Conservation (phyloP, 1,140 invertebrate species). For the Sycophaga agraensis region DNA sequence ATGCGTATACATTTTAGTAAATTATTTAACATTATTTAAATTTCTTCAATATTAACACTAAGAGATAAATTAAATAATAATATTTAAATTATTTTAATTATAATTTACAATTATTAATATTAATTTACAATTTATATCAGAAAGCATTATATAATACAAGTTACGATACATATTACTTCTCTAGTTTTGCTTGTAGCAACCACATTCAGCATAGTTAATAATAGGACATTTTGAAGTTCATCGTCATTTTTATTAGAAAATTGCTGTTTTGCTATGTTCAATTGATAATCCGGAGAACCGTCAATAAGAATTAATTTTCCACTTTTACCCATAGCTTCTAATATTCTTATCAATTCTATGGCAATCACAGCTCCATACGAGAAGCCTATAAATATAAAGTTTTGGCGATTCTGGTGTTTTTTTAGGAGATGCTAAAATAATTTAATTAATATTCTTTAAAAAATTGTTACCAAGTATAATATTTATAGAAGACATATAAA, state of each 20-base stretch:
- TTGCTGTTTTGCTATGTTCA: slow-evolving; percentile 35
- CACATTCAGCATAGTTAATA: slow-evolving; percentile 38
- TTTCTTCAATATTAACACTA: too few species aligned
- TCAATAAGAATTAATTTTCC: slow-evolving; percentile 52
- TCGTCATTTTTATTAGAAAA: slow-evolving; percentile 24
- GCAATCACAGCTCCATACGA: slow-evolving; percentile 53
- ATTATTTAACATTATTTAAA: too few species aligned
- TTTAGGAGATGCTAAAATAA: slow-evolving; percentile 44
- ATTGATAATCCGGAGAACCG: slow-evolving; percentile 50
- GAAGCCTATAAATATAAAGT: slow-evolving; percentile 51
- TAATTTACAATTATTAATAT: too few species aligned
- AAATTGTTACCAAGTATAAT: background rate
- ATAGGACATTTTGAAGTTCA: slow-evolving; percentile 39
- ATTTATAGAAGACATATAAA: too few species aligned
- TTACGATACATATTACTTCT: slow-evolving; percentile 31
- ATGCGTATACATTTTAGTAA: too few species aligned
- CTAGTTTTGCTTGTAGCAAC: slow-evolving; percentile 21
- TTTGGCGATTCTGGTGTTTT: slow-evolving; percentile 40
- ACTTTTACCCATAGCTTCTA: slow-evolving; percentile 46
- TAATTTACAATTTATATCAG: too few species aligned
- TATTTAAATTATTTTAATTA: background rate
- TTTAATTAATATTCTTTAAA: too few species aligned
- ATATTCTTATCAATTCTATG: slow-evolving; percentile 45
- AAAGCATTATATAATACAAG: background rate
- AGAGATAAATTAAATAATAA: background rate